Evolutionary conservation across 2,113 vertebrate genomes (phyloP).

Genomic region (Aramus guarauna): DNA sequence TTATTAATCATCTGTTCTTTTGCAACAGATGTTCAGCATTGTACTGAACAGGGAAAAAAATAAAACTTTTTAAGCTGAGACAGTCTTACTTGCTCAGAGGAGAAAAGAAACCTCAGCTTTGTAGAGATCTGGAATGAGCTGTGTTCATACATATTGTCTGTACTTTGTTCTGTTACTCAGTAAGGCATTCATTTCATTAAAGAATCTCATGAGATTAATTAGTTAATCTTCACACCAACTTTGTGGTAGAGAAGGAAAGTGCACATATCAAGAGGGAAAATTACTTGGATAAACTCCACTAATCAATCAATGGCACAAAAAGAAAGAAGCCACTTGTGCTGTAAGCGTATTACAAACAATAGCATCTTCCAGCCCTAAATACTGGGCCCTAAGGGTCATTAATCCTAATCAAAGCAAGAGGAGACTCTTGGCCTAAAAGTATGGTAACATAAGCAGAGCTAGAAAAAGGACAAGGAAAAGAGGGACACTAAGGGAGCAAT

Average conservation of each 20-base stretch:
- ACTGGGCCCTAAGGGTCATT: neutral
- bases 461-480: neutral
- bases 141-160: neutral
- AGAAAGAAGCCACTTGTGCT: slow-evolving; percentile 40
- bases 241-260: neutral
- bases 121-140: neutral
- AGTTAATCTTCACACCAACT: slow-evolving; percentile 44
- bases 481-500: neutral
- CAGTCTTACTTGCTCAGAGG: neutral
- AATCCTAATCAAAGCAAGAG: neutral
- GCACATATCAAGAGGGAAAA: slow-evolving; percentile 12
- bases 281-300: slow-evolving; percentile 25
- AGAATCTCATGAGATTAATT: slow-evolving; percentile 55
- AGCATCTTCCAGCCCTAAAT: neutral
- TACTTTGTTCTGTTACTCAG: slow-evolving; percentile 40
- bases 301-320: slow-evolving; percentile 27
- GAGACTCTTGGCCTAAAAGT: neutral
- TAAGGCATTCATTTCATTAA: slow-evolving; percentile 12
- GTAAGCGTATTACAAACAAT: neutral
- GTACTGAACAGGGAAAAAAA: neutral
- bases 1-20: slow-evolving; percentile 29
- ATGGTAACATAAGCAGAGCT: neutral
- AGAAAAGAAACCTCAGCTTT: slow-evolving; percentile 7
- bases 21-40: slow-evolving; percentile 21
- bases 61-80: neutral